Evolutionary conservation across 1,140 invertebrate genomes (phyloP).

Genomic region (Grapholita molesta): DNA sequence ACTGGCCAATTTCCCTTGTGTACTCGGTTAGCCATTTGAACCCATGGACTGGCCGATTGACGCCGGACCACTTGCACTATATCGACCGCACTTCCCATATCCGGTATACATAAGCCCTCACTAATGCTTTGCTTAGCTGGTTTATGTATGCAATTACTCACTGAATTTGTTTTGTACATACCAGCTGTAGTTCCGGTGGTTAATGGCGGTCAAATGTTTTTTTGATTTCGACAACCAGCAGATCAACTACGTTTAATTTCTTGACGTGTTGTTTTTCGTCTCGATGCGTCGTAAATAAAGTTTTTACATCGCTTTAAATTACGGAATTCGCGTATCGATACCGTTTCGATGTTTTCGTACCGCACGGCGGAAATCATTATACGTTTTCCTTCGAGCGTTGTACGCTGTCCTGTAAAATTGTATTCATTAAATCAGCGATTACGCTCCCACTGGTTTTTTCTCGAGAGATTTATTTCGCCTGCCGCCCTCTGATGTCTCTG

Average conservation of each 20-base stretch:
- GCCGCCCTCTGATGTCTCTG: slow-evolving; percentile 16
- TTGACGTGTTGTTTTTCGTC: not conserved
- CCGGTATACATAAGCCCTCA: slow-evolving; percentile 28
- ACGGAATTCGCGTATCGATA: slow-evolving; percentile 40
- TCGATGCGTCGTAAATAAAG: not conserved
- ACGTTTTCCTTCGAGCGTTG: slow-evolving; percentile 62
- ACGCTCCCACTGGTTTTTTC: slow-evolving; percentile 41
- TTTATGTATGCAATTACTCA: not conserved
- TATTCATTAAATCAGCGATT: slow-evolving; percentile 71
- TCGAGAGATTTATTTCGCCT: slow-evolving; percentile 28
- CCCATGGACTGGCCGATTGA: slow-evolving; percentile 29
- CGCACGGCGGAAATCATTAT: slow-evolving; percentile 71
- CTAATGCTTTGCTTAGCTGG: slow-evolving; percentile 1
- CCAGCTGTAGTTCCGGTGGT: not conserved
- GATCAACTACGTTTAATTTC: not conserved
- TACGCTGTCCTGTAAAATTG: slow-evolving; percentile 64
- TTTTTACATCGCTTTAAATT: slow-evolving; percentile 8
- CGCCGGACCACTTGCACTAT: slow-evolving; percentile 43
- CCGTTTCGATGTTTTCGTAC: slow-evolving; percentile 68
- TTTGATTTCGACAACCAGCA: not conserved
- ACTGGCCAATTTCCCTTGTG: not conserved
- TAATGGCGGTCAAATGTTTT: not conserved
- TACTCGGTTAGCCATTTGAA: not conserved
- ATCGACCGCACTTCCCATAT: slow-evolving; percentile 50
- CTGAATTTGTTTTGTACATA: not conserved